phyloP scores from a whole-genome alignment of 2,797 vertebrate species.

The Natrix natrix region DNA sequence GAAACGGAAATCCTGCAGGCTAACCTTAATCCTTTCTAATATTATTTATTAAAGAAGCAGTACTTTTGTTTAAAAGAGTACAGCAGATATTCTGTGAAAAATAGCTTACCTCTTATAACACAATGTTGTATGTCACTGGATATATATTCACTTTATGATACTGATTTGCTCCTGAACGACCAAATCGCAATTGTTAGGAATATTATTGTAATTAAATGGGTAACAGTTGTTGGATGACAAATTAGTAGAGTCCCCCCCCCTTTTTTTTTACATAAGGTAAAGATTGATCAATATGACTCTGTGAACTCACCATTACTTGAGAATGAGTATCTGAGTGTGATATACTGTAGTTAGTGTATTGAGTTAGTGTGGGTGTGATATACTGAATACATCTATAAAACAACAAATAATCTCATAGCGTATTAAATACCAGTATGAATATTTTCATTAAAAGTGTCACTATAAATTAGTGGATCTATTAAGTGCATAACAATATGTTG shows the following conservation, averaged over 20 bases:
- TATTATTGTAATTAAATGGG: background rate
- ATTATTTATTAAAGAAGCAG: background rate
- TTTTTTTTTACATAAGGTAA: background rate
- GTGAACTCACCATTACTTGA: background rate
- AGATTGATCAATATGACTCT: background rate
- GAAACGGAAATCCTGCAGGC: background rate
- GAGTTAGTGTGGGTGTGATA: background rate
- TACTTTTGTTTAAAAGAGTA: background rate
- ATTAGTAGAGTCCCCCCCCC: background rate
- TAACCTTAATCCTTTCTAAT: background rate
- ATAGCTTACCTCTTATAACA: background rate
- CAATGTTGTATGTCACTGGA: background rate
- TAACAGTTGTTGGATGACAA: background rate
- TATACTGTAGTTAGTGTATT: background rate
- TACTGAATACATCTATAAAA: background rate
- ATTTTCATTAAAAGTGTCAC: background rate
- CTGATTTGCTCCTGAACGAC: background rate
- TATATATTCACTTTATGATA: background rate
- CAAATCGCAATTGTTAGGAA: background rate
- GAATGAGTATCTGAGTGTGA: background rate
- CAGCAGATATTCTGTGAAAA: background rate
- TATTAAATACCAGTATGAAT: background rate
- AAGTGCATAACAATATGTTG: background rate
- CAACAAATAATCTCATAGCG: background rate
- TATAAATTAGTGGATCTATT: background rate